A percentile compares a stretch with the other conserved stretches of the same genome.
Conservation (phyloP, 2,888 invertebrate species). For the Bugulina stolonifera region DNA sequence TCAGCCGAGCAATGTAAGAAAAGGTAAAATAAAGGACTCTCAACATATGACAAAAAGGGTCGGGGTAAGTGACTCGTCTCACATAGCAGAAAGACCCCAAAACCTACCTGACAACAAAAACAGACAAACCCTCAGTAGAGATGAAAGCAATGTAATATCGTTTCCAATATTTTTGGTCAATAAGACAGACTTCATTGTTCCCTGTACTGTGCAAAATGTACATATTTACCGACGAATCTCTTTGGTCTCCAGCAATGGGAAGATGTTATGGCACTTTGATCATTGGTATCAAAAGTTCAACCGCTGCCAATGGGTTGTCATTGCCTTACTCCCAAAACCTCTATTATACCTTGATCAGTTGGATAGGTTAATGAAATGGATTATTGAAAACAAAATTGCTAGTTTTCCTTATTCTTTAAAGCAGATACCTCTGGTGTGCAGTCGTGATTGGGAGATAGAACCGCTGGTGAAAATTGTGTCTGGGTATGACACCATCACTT, state of each 20-base stretch:
- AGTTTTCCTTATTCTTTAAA: background rate
- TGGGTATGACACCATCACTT: background rate
- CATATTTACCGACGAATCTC: background rate
- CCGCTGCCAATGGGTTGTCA: background rate
- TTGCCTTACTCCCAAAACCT: background rate
- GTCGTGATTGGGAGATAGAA: background rate
- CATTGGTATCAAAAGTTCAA: background rate
- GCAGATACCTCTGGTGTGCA: background rate
- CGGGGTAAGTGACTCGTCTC: too few relatives aligned
- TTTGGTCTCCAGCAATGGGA: too few relatives aligned
- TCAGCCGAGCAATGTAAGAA: too few relatives aligned
- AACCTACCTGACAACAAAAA: too few relatives aligned
- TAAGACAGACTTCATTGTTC: background rate
- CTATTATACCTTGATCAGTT: background rate
- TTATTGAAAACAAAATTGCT: background rate
- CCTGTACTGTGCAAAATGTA: background rate
- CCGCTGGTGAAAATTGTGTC: background rate
- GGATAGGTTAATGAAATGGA: background rate
- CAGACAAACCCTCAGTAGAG: too few relatives aligned
- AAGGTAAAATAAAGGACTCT: too few relatives aligned
- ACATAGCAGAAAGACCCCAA: too few relatives aligned
- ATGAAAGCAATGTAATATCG: too few relatives aligned
- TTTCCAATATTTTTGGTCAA: slow-evolving; percentile 4
- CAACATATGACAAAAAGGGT: too few relatives aligned
- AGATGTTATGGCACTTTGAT: background rate